Conservation (phyloP, 2,888 invertebrate species). For the Pseudococcus viburni region DNA sequence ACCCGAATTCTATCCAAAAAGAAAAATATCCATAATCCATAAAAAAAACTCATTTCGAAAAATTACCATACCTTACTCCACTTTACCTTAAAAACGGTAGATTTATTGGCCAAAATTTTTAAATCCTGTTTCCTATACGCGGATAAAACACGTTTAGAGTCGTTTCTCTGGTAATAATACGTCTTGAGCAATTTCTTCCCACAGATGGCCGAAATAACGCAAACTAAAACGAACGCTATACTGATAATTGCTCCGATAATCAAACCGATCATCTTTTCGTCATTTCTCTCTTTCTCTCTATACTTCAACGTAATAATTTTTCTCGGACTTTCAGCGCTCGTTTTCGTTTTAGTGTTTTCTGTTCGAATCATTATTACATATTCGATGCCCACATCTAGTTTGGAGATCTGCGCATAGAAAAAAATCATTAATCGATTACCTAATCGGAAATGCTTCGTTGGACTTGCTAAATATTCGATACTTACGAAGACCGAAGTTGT, state of each 20-base stretch:
- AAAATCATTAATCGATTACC: not conserved
- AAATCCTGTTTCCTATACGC: constrained; percentile 50
- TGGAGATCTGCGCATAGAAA: not conserved
- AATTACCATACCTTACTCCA: not conserved
- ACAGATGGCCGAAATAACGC: not conserved
- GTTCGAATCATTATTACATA: not conserved
- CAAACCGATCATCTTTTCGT: constrained; percentile 8
- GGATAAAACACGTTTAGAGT: not conserved
- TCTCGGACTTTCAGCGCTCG: not conserved
- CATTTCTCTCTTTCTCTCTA: not conserved
- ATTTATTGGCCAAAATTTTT: constrained; percentile 49
- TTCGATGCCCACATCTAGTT: not conserved
- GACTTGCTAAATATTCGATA: not conserved
- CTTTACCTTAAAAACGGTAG: constrained; percentile 49
- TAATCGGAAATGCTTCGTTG: not conserved
- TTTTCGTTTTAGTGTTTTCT: not conserved
- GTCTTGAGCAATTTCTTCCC: constrained; percentile 43
- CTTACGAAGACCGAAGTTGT: not conserved
- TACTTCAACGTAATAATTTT: not conserved
- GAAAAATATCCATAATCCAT: not conserved
- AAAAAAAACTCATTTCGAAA: not conserved
- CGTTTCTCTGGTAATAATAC: constrained; percentile 3
- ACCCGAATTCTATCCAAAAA: constrained; percentile 6
- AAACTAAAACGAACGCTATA: not conserved
- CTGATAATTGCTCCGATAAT: constrained; percentile 55